Percentiles rank a stretch among this genome's conserved stretches.
Evolutionary conservation across 2,888 invertebrate genomes (phyloP).

Genomic region (Carpatolechia fugitivella): DNA sequence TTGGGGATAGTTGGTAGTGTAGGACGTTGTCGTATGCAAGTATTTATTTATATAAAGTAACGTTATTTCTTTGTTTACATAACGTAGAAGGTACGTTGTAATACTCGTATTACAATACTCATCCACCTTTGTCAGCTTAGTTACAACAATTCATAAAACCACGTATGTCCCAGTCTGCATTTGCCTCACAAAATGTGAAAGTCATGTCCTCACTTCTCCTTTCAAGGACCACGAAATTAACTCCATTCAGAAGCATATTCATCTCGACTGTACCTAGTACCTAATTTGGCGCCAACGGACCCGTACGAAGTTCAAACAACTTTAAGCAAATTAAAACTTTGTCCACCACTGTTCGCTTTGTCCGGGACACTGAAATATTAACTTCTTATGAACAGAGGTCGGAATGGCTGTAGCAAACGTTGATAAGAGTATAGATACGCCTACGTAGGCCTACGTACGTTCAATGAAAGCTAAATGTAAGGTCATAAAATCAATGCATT

Average conservation of each 20-base stretch:
- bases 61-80: too few relatives aligned
- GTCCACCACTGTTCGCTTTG: conserved; percentile 73
- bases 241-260: not conserved
- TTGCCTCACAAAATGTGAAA: not conserved
- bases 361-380: conserved; percentile 73
- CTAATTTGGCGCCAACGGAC: conserved; percentile 75
- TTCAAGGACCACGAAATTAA: not conserved
- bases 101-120: too few relatives aligned
- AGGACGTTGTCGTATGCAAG: too few relatives aligned
- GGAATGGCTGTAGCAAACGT: not conserved
- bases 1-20: too few relatives aligned
- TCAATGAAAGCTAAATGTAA: too few relatives aligned
- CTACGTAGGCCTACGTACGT: too few relatives aligned
- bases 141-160: not conserved
- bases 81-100: too few relatives aligned
- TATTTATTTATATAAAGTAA: too few relatives aligned
- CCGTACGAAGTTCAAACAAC: conserved; percentile 75
- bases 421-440: too few relatives aligned
- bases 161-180: not conserved
- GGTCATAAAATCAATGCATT: too few relatives aligned
- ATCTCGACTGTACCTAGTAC: conserved; percentile 33
- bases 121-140: not conserved
- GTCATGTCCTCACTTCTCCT: not conserved
- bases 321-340: conserved; percentile 79
- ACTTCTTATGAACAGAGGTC: conserved; percentile 51